Base-by-base conservation (phyloP, 2,113 vertebrate species). In the Piaya cayana region DNA sequence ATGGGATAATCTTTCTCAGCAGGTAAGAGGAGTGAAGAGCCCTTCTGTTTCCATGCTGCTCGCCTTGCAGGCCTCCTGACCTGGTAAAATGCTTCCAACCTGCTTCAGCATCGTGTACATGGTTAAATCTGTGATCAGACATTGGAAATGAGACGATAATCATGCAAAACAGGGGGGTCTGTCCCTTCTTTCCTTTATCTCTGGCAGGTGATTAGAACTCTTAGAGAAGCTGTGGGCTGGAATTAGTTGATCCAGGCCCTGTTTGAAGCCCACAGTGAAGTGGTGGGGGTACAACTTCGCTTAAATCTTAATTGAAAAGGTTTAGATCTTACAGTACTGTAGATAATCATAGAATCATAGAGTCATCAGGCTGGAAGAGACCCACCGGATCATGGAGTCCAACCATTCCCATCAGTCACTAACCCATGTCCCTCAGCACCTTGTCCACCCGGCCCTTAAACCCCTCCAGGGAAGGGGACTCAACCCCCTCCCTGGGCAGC, bases 51-150 rank as follows among this genome's bases (percentile, higher is more conserved):
- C 76, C 25, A 20, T 9, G 71, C 8, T 29, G 58, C 58, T 77
- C 22, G 25, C 32, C 71, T 62, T 36, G 47, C 23, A 27, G 55
- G 27, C 64, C 8, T 4, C 1, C 5, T 10, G 34, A 29, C 30
- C 34, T 18, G n/a, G 8, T 45, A 2, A 21, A 42, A 20, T 2
- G 30, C 18, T 65, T 45, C 29, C 32, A 11, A 42, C 43, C n/a
- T 15, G 1, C 68, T 43, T 12, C 32, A 19, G 2, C 16, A 0
- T 2, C 2, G 9, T 2, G 7, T 8, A 2, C 45, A 60, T 10
- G 6, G 45, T 32, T 43, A 18, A 34, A 6, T 3, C 37, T 12
- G 2, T 5, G 43, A 27, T 2, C 4, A 15, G 47, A 37, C 62
- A 9, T 4, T 1, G 15, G 75, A 56, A 75, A 49, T 30, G 47